Conservation (phyloP, 2,888 invertebrate species). For the Seira sanloemensis region DNA sequence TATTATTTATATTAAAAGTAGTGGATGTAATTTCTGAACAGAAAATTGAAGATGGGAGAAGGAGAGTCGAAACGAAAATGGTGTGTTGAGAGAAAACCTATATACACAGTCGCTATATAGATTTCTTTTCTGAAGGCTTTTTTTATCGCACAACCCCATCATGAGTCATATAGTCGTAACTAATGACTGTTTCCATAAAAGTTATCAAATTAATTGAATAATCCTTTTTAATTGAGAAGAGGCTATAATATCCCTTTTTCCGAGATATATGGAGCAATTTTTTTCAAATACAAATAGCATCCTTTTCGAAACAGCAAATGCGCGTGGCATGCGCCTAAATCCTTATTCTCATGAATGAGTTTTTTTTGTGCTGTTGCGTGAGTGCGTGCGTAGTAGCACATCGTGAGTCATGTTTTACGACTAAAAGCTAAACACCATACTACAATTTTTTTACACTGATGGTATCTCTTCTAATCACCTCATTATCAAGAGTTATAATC, state of each 20-base stretch:
- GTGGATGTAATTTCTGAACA: background rate
- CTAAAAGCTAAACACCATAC: too few relatives aligned
- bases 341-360: too few relatives aligned
- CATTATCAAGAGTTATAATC: background rate
- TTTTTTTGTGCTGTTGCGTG: too few relatives aligned
- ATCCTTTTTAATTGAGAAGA: constrained; percentile 11
- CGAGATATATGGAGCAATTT: background rate
- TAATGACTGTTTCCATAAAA: constrained; percentile 1
- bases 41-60: background rate
- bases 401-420: too few relatives aligned
- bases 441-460: too few relatives aligned
- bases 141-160: background rate
- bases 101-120: background rate
- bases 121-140: background rate
- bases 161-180: background rate
- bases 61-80: too few relatives aligned
- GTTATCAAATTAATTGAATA: constrained; percentile 16
- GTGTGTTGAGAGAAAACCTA: too few relatives aligned
- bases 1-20: constrained; percentile 4
- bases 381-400: too few relatives aligned
- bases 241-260: background rate
- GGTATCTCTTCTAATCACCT: background rate
- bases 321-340: background rate
- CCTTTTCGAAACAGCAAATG: background rate
- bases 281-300: background rate